Base-by-base conservation (phyloP, 2,888 invertebrate genomes). In the Nomada fabriciana region DNA sequence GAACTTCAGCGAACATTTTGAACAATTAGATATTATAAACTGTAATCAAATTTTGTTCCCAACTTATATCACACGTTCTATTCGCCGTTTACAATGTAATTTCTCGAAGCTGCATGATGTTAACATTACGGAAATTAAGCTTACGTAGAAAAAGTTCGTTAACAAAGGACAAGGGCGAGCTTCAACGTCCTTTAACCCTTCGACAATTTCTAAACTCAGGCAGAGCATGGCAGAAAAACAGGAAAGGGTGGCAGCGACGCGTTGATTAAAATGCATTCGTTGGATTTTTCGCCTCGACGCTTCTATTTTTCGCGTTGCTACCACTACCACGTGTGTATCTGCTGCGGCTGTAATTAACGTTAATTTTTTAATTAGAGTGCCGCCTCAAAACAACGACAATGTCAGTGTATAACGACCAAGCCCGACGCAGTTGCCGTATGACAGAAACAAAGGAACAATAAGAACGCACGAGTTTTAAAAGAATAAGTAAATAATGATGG, bases 351-450 rank as follows among this genome's bases (percentile, higher is more conserved):
- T 91, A 90, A 91, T 91, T 91, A 87, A 89, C 88, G 89, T 86
- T 90, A 89, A 89, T 91, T 91, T 91, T 91, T 91, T 88, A 90
- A 91, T 91, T 90, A 91, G 86, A 89, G 88, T 80, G 86, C 78
- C 83, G 75, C 77, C 71, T 76, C 74, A 74, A 76, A 81, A 84
- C 87, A 83, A 76, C 86, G 78, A 87, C 87, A 85, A 85, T 76
- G 80, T 72, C 79, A 59, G 29, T 43, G 64, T 29, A 43, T 36
- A 47, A 64, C 47, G 43, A 42, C n/a, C n/a, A 69, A 67, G 78
- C 52, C 71, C 29, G 55, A 50, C 25, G n/a, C 53, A 50, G 50
- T 11, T 2, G 25, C 29, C 4, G 50, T 59, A 59, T 36, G 73
- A 20, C 9, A 64, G 68, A 13, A 55, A 65, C 52, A 64, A 36